Evolutionary conservation across 2,888 invertebrate genomes (phyloP), one percentile per base, ranked within the genome.

Genomic region (Amphipoea oculea): DNA sequence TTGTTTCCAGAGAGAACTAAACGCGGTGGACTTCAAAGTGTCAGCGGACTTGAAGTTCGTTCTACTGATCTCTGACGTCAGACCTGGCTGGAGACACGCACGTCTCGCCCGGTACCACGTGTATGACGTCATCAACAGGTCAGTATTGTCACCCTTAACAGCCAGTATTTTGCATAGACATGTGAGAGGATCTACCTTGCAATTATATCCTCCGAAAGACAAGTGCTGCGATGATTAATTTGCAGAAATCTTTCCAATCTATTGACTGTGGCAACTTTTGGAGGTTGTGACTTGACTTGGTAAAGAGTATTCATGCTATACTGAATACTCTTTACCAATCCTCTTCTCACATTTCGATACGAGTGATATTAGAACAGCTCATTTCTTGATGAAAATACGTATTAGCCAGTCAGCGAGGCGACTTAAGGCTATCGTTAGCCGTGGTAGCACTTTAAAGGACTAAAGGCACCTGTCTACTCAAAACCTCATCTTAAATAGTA

Each of bases 21-120:
- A 98, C 93, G 98, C 98, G 23, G 98, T 98, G 88, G 98, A 98
- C 93, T 98, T 98, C 97, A 97, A 98, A 91, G 98, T 98, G 82
- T 98, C 99, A 60, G 98, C 98, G 17, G 98, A 98, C 94, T 96
- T 98, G 90, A 98, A 98, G 93, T 98, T 98, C 91, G 98, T 99
- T 68, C 97, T 99, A 45, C 97, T 98, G 62, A 97, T 98, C 86
- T 98, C 98, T 17, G 98, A 98, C 92, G 97, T 98, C 67, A 92
- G 96, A 84, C 96, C 97, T 73, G 97, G 97, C 71, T 98, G 97
- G 96, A 95, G 97, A 85, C 97, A 98, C 91, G 97, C 97, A 6
- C 97, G 97, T 29, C 95, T 97, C 78, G 98, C 98, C 12, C 96
- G 97, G 86, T 98, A 98, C 93, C 97, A 98, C 92, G 97, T 98